These are phyloP conservation scores for Eupeodes luniger DNA, from an alignment of 2,888 invertebrate genomes.

Conservation along the genomic window DNA sequence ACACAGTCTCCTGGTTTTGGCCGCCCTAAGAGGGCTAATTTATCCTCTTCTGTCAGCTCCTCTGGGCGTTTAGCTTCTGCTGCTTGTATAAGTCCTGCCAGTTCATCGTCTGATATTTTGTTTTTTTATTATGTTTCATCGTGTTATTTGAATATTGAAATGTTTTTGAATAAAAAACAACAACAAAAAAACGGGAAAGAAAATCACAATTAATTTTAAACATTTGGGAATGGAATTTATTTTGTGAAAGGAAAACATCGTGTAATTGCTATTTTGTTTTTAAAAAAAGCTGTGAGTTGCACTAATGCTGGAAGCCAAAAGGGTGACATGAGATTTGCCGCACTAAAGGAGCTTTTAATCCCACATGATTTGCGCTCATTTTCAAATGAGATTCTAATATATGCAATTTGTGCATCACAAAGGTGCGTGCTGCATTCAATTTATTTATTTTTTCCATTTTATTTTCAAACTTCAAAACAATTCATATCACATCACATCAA, in stretches of 20 bases:
- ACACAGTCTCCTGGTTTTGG: conserved; percentile 95
- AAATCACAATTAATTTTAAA: conserved; percentile 33
- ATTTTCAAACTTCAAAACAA: neutral
- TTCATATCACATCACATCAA: conserved; percentile 24
- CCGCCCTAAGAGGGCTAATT: conserved; percentile 94
- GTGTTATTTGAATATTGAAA: conserved; percentile 25
- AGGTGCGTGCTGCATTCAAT: conserved; percentile 49
- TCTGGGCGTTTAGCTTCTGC: conserved; percentile 88
- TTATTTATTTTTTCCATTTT: neutral
- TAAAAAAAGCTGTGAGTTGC: conserved; percentile 66
- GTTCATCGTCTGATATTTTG: conserved; percentile 84
- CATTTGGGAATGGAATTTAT: neutral
- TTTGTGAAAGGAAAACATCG: conserved; percentile 54
- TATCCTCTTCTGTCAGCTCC: conserved; percentile 91
- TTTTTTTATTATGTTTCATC: neutral
- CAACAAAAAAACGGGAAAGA: conserved; percentile 8
- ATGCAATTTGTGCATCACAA: conserved; percentile 46
- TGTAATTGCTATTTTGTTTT: conserved; percentile 52
- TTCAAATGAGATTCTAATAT: conserved; percentile 20
- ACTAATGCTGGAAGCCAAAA: conserved; percentile 63
- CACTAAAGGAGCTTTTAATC: conserved; percentile 32
- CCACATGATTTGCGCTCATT: conserved; percentile 8
- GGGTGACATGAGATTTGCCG: conserved; percentile 49
- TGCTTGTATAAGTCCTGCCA: conserved; percentile 87
- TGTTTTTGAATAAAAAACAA: conserved; percentile 10